Evolutionary conservation across 2,888 invertebrate genomes (phyloP).

Genomic region (Dichetophora obliterata): DNA sequence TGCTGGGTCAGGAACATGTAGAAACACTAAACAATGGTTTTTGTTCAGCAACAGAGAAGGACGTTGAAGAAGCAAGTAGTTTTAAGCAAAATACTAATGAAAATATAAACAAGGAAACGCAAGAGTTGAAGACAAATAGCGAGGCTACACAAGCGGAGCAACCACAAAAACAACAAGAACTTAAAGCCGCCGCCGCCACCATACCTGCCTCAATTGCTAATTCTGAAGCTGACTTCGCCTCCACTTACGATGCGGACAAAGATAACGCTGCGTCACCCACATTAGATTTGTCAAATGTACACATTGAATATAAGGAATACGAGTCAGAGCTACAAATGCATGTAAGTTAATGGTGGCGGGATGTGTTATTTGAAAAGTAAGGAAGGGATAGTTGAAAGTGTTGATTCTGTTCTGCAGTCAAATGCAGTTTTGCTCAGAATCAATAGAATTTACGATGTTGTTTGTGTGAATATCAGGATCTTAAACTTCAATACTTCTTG

Average conservation of each 20-base stretch:
- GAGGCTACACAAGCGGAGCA: background rate
- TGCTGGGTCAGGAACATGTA: background rate
- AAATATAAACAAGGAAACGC: slow-evolving; percentile 22
- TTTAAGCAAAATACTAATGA: background rate
- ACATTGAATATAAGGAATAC: slow-evolving; percentile 79
- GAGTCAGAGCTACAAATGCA: slow-evolving; percentile 98
- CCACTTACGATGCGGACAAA: background rate
- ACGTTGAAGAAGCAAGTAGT: slow-evolving; percentile 23
- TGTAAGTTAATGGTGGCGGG: no score
- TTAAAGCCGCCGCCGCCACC: background rate
- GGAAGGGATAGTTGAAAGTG: no score
- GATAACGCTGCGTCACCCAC: slow-evolving; percentile 38
- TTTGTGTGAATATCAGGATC: no score
- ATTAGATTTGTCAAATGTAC: slow-evolving; percentile 55
- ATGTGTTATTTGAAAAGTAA: no score
- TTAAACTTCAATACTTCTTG: no score
- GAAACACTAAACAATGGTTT: slow-evolving; percentile 44
- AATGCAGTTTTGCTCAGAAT: no score
- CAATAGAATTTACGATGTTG: no score
- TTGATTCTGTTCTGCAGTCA: no score
- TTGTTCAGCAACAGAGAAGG: slow-evolving; percentile 11
- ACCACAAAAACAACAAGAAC: slow-evolving; percentile 4
- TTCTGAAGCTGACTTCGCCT: background rate
- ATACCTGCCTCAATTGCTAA: slow-evolving; percentile 28
- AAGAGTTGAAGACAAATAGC: slow-evolving; percentile 3